Evolutionary conservation across 2,113 vertebrate genomes (phyloP), one percentile per base, ranked within the genome.

Genomic region (Penelope pileata): DNA sequence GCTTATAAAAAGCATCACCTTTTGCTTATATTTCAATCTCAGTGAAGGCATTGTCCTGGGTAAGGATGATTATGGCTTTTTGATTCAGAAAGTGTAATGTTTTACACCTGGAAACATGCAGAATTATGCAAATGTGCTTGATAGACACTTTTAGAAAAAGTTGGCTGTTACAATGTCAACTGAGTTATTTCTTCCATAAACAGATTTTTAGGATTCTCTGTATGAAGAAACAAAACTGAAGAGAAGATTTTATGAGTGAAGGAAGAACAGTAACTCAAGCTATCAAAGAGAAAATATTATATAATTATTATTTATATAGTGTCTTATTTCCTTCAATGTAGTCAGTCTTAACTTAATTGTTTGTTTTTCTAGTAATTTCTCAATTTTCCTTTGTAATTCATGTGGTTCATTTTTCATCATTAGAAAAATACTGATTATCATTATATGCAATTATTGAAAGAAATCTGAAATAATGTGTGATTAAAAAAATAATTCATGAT

Each of bases 181-280:
- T 86, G 58, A 91, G 67, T 90, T 86, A 90, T 93, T 93, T 94
- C 72, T 92, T 91, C 56, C 26, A 81, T 83, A 90, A 94, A 93
- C 19, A 86, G 42, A 59, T n/a, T 73, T 66, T 72, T 92, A 81
- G 53, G 48, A 30, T 72, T 81, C 69, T 95, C 82, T 86, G 38
- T 81, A 90, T 42, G 51, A 90, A 63, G 64, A 64, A 83, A 91
- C 21, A 86, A 81, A 86, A 88, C 59, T 86, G 34, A 12, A 92
- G 50, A 90, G 42, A 93, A 66, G 6, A 64, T 70, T 93, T 91
- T 86, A 69, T 74, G 59, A 91, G 36, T 67, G 73, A 95, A 81
- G 19, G 73, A 95, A 81, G 19, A 77, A 22, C 22, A 81, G 47
- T 77, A 90, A 91, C 63, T 83, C 32, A 86, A 30, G 27, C 42